Conservation (phyloP, 2,888 invertebrate species). For the Chydorus sphaericus region DNA sequence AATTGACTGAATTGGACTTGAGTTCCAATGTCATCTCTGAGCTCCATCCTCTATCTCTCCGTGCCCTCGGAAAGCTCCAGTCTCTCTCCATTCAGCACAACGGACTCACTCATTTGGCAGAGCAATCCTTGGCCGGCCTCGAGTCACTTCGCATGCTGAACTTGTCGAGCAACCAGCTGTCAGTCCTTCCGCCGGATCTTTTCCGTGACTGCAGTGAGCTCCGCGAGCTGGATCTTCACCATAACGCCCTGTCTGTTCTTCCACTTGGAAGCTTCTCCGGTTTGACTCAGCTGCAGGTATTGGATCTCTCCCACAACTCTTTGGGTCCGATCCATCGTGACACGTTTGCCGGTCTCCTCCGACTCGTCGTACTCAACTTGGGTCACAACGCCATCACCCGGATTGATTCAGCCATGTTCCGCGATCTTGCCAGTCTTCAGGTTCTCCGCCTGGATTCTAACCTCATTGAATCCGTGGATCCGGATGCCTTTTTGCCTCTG, state of each 20-base stretch:
- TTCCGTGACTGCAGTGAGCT: slow-evolving; percentile 57
- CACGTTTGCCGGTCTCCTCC: slow-evolving; percentile 60
- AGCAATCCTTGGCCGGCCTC: slow-evolving; percentile 56
- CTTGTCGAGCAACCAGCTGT: slow-evolving; percentile 61
- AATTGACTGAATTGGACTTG: slow-evolving; percentile 41
- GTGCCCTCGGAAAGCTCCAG: slow-evolving; percentile 50
- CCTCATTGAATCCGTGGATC: slow-evolving; percentile 73
- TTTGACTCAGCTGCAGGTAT: slow-evolving; percentile 47
- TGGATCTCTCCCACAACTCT: slow-evolving; percentile 58
- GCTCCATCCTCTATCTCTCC: slow-evolving; percentile 53
- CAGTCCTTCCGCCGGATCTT: slow-evolving; percentile 59
- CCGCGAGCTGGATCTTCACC: slow-evolving; percentile 54
- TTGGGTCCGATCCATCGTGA: slow-evolving; percentile 64
- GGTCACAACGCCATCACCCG: slow-evolving; percentile 72
- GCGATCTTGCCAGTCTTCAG: slow-evolving; percentile 71
- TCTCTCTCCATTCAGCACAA: slow-evolving; percentile 60
- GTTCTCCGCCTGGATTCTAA: slow-evolving; percentile 73
- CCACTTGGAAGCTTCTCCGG: slow-evolving; percentile 59
- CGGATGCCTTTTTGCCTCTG: slow-evolving; percentile 62
- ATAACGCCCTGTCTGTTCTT: slow-evolving; percentile 58
- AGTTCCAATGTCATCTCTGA: slow-evolving; percentile 56
- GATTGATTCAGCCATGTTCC: slow-evolving; percentile 69
- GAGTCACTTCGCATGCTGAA: slow-evolving; percentile 53
- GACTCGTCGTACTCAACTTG: slow-evolving; percentile 67
- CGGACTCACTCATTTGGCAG: slow-evolving; percentile 53